phyloP scores from a whole-genome alignment of 2,113 vertebrate genomes.

The Osmerus mordax region DNA sequence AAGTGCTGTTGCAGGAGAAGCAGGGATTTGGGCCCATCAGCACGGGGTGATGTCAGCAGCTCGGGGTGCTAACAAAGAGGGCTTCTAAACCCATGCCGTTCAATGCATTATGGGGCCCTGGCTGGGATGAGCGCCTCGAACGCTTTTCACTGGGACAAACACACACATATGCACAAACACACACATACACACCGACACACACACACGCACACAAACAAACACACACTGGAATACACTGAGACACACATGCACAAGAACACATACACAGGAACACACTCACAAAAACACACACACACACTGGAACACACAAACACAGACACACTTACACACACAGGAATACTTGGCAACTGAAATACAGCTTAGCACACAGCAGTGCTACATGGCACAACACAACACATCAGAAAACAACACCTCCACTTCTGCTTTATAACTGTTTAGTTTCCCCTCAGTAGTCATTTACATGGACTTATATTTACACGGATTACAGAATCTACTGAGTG shows the following conservation, averaged over 20 bases:
- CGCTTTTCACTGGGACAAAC: slow-evolving; percentile 48
- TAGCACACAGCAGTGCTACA: neutral
- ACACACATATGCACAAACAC: slow-evolving; percentile 10
- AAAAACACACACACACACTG: neutral
- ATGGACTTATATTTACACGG: slow-evolving; percentile 5
- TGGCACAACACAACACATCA: neutral
- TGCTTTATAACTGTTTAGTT: neutral
- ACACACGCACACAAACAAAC: slow-evolving; percentile 1
- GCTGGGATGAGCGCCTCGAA: slow-evolving; percentile 68
- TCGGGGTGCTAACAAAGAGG: slow-evolving; percentile 76
- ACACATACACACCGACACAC: neutral
- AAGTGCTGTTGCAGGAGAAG: slow-evolving; percentile 83
- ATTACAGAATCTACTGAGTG: neutral
- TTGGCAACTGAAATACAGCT: neutral
- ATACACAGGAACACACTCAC: neutral
- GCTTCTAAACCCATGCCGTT: slow-evolving; percentile 73
- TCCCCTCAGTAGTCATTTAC: slow-evolving; percentile 24
- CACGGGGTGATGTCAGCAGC: slow-evolving; percentile 80
- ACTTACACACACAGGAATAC: neutral
- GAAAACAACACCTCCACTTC: neutral
- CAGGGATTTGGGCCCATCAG: slow-evolving; percentile 84
- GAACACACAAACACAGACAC: neutral
- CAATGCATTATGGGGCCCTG: slow-evolving; percentile 70
- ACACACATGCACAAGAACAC: slow-evolving; percentile 10
- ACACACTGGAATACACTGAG: slow-evolving; percentile 5